Evolutionary conservation across 2,888 invertebrate genomes (phyloP), one percentile per base, ranked within the genome.

Genomic region (Hydroisotoma schaefferi): DNA sequence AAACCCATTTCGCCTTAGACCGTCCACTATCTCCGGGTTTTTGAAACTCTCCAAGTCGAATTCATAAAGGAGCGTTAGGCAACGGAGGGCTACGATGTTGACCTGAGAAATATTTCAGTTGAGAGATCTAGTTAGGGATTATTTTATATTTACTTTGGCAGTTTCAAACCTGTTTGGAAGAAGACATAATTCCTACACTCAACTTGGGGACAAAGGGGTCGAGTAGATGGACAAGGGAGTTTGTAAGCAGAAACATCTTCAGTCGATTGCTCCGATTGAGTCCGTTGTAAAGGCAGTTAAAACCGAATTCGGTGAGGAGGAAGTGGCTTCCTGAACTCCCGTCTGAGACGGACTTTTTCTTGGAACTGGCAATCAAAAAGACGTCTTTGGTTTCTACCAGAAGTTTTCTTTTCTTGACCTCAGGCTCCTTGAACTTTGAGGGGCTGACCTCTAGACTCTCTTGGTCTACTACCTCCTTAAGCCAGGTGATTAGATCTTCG

Each of bases 201-300:
- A 67, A 54, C 23, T 47, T 22, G 1, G 58, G 54, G 1, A 65
- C 61, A 59, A 67, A 67, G 4, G 29, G 5, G 43, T 67, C 60
- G 8, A 67, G 44, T 10, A 61, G 10, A 10, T 26, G 6, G 6
- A 59, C n/a, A 1, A 56, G 46, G n/a, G 52, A 56, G 15, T 23
- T 37, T 2, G 20, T 28, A 1, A n/a, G 10, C 5, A 63, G 37
- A 1, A 44, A 48, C 12, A 59, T 63, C 8, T 56, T 38, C 18
- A 65, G 37, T 15, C 59, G 46, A 10, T 56, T 56, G 38, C 37
- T 58, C 40, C 54, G 64, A 29, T 67, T 67, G 25, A 67, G 29
- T 12, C 62, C 67, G 40, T 43, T 65, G 48, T 67, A 67, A 47
- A 67, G 57, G 12, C 62, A 60, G 22, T 58, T 63, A 38, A 65